Base-by-base conservation (phyloP, 2,888 invertebrate genomes). In the Eilema depressum region DNA sequence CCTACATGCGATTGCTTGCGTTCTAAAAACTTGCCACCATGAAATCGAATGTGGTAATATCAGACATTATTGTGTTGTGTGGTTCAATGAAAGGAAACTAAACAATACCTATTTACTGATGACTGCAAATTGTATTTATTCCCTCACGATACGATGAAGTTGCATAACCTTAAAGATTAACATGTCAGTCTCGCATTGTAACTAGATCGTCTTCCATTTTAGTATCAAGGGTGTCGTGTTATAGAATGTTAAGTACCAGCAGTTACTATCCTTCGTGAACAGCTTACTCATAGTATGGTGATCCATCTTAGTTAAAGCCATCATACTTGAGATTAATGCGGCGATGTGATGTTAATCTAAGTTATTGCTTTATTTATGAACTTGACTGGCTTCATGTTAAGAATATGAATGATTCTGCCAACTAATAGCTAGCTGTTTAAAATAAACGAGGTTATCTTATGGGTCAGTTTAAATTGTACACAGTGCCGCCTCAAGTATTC, bases 131-230 rank as follows among this genome's bases (percentile, higher is more conserved):
- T 63, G 47, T 77, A 74, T 71, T 73, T 53, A 64, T 76, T 33
- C 30, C 62, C 62, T 70, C 20, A 67, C 69, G 59, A 30, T 37
- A 41, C 72, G 60, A 65, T 61, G 11, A 12, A 37, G 11, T 1
- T 66, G 65, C 57, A 65, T 73, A 75, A 63, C 62, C 67, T 57
- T 60, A 68, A 75, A 67, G 53, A 75, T 75, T 68, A 70, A 74
- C 80, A 73, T 75, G 66, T 70, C 64, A 56, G 61, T 68, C 68
- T 79, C 66, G 57, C 71, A 72, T 67, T 79, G 85, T 86, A 86
- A 84, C 85, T 78, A 86, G 82, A 84, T 84, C 81, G 80, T 80
- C 81, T 72, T 75, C 71, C 64, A 84, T 81, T 61, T 82, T 82
- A 77, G 71, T 84, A 83, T 76, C 77, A 82, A 78, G 77, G 77